Evolutionary conservation across 2,888 invertebrate species (phyloP), one percentile per base, ranked within the genome.

Genomic region (Elegia similella): DNA sequence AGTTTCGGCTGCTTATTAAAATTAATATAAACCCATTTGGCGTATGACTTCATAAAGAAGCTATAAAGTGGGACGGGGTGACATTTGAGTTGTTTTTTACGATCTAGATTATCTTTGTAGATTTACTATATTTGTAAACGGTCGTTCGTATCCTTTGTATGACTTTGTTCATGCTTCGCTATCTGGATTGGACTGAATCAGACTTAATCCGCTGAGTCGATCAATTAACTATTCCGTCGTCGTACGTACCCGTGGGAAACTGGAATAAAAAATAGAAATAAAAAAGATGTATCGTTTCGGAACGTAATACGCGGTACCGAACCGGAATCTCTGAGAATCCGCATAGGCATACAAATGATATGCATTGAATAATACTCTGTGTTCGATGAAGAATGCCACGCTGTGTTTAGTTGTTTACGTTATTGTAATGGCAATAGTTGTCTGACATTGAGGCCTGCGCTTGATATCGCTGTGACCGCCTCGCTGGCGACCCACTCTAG

Each of bases 251-350:
- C 86, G 87, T 88, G 87, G 81, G 88, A 88, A 88, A 76, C 72
- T 72, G 59, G 57, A 65, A 73, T 73, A 86, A 84, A 86, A 86
- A 78, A 67, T 64, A 64, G 70, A 73, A 78, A 75, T 78, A 77
- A 79, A 73, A 72, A 71, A 71, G 68, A 66, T 58, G 61, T 47
- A 73, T 79, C 78, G 78, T 78, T 77, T 80, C 65, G 68, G 76
- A 80, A 78, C 78, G 73, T 76, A 72, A 78, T 78, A 72, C 73
- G 74, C 55, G 65, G 80, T 84, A 86, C 72, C 69, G 74, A 82
- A 72, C 77, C 80, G 82, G 81, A 84, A 83, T 86, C 83, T 88
- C 84, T 59, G 72, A 82, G 87, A 87, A 88, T 80, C 78, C 77
- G 78, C 67, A 67, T 74, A 66, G 65, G 71, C 72, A 70, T 76